Conservation (phyloP, 2,888 invertebrate genomes). For the Drosophila nr. fundita region DNA sequence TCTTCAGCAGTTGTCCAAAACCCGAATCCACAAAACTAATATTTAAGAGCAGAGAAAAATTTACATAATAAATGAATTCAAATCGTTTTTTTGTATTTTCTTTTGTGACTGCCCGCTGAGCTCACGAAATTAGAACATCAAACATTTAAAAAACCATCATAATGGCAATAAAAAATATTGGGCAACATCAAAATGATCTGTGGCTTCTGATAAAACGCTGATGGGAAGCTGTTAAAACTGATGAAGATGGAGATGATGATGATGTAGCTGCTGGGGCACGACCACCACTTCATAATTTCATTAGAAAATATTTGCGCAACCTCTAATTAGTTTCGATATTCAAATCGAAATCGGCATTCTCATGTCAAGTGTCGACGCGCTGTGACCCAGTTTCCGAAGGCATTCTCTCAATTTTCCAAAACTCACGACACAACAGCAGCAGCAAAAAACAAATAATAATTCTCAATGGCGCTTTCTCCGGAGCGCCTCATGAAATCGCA, state of each 20-base stretch:
- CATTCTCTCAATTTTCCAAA: constrained; percentile 36
- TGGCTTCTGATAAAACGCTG: constrained; percentile 40
- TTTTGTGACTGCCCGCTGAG: constrained; percentile 34
- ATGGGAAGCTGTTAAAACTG: constrained; percentile 26
- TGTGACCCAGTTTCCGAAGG: constrained; percentile 61
- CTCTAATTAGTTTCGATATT: constrained; percentile 64
- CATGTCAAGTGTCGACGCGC: constrained; percentile 57
- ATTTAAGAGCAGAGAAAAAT: constrained; percentile 30
- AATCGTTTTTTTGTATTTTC: background rate
- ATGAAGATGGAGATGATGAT: constrained; percentile 28
- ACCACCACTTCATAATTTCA: constrained; percentile 67
- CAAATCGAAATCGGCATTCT: constrained; percentile 38
- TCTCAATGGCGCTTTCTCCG: constrained; percentile 29
- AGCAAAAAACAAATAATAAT: background rate
- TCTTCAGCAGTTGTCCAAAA: constrained; percentile 33
- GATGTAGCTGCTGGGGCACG: constrained; percentile 21
- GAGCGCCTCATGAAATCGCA: background rate
- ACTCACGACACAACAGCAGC: constrained; percentile 19
- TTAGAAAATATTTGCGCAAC: constrained; percentile 61
- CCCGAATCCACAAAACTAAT: constrained; percentile 17
- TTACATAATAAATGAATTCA: constrained; percentile 47
- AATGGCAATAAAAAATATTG: constrained; percentile 50
- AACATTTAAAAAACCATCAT: constrained; percentile 58
- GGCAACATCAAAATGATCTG: constrained; percentile 45
- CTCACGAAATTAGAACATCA: constrained; percentile 58